Evolutionary conservation across 2,113 vertebrate genomes (phyloP).

Genomic region (Xyrauchen texanus): DNA sequence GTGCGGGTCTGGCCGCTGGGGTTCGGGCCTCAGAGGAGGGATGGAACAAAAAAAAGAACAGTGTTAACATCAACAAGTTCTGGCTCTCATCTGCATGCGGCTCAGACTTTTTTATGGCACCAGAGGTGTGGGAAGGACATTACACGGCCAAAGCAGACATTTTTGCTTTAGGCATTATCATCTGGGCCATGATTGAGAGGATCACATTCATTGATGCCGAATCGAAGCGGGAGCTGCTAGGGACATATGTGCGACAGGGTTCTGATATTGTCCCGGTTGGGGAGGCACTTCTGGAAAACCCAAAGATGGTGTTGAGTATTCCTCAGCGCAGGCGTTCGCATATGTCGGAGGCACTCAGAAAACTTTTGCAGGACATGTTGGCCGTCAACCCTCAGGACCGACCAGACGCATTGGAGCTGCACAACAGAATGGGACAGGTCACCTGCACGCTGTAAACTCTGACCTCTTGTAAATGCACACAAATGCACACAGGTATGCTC

Average conservation of each 20-base stretch:
- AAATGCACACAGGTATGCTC: conserved; percentile 33
- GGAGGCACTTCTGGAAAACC: conserved; percentile 94
- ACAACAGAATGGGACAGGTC: conserved; percentile 88
- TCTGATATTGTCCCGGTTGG: conserved; percentile 91
- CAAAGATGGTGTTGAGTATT: conserved; percentile 96
- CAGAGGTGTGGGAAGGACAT: conserved; percentile 96
- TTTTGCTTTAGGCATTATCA: conserved; percentile 94
- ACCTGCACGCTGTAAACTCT: conserved; percentile 69
- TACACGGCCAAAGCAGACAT: conserved; percentile 98
- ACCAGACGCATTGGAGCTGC: conserved; percentile 91
- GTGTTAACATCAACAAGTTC: conserved; percentile 89
- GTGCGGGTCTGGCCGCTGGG: conserved; percentile 76
- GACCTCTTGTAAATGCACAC: conserved; percentile 4
- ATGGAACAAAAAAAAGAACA: conserved; percentile 70
- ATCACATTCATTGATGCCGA: conserved; percentile 93
- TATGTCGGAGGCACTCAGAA: conserved; percentile 89
- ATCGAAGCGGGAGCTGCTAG: conserved; percentile 91
- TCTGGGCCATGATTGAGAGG: conserved; percentile 97
- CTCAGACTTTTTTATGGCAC: conserved; percentile 96
- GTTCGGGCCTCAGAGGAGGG: conserved; percentile 67
- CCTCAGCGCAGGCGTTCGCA: conserved; percentile 90
- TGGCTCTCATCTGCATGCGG: conserved; percentile 94
- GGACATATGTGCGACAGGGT: conserved; percentile 90
- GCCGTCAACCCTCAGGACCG: conserved; percentile 94
- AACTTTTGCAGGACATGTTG: conserved; percentile 94